Percentiles rank a stretch among this genome's conserved stretches.
These are phyloP conservation scores for Lanius collurio DNA, from an alignment of 2,113 vertebrate species.

Conservation along the genomic window DNA sequence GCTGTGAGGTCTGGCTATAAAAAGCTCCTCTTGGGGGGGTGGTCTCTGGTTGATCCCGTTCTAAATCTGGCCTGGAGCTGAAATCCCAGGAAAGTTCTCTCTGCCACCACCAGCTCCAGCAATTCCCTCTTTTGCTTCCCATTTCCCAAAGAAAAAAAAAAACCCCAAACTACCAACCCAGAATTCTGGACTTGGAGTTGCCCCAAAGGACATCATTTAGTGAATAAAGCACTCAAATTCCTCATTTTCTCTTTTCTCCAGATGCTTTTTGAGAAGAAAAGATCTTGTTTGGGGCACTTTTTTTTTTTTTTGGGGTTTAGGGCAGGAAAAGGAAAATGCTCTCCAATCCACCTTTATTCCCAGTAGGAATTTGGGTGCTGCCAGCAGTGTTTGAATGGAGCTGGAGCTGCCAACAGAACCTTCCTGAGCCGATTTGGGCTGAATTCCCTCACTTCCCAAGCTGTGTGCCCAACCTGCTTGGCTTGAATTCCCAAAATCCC, in stretches of 20 bases:
- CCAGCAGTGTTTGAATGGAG: not conserved
- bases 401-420: not conserved
- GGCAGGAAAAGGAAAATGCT: not conserved
- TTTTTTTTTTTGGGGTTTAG: not conserved
- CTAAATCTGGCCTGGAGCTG: not conserved
- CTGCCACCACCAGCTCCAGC: not conserved
- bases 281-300: not conserved
- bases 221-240: rapidly evolving
- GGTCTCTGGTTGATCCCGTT: not conserved
- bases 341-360: not conserved
- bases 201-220: not conserved
- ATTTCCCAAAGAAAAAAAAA: not conserved
- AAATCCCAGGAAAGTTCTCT: not conserved
- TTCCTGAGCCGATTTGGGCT: not conserved
- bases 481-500: not conserved
- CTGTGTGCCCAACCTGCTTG: not conserved
- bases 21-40: not conserved
- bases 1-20: conserved; percentile 40
- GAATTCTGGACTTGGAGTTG: not conserved
- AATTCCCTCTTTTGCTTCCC: not conserved
- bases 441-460: not conserved
- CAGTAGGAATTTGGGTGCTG: not conserved
- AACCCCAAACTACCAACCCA: not conserved
- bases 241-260: not conserved
- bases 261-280: not conserved